phyloP scores from a whole-genome alignment of 2,888 invertebrate genomes.

The Bimastos eiseni region DNA sequence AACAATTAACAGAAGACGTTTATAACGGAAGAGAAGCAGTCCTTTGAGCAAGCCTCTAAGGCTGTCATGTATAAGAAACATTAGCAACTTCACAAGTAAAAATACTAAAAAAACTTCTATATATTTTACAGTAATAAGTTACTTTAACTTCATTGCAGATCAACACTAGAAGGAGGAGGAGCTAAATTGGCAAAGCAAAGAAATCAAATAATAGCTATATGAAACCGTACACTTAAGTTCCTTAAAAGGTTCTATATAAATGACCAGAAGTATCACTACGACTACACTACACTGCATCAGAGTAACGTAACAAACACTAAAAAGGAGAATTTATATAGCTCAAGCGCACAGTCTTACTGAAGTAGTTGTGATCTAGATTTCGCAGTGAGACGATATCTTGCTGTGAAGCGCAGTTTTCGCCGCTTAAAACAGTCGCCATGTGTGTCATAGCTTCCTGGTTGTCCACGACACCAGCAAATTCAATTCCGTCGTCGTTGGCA shows the following conservation, averaged over 20 bases:
- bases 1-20: too few species aligned
- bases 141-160: not conserved
- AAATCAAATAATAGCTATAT: not conserved
- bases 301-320: not conserved
- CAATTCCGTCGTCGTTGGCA: not conserved
- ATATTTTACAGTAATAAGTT: too few species aligned
- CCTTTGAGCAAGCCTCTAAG: too few species aligned
- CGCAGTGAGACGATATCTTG: not conserved
- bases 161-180: not conserved
- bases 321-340: not conserved
- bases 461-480: not conserved
- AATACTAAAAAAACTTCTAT: too few species aligned
- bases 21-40: too few species aligned
- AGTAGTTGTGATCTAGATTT: slow-evolving; percentile 23
- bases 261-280: not conserved
- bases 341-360: not conserved
- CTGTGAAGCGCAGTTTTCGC: not conserved
- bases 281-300: not conserved
- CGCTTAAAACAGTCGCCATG: not conserved
- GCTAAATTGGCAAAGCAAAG: not conserved
- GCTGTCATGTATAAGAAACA: too few species aligned
- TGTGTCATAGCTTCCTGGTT: not conserved
- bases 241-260: not conserved
- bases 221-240: not conserved
- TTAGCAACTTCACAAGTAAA: too few species aligned